Percentiles rank a stretch among this genome's conserved stretches.
Evolutionary conservation across 2,888 invertebrate species (phyloP).

Genomic region (Hypomecis atomaria): DNA sequence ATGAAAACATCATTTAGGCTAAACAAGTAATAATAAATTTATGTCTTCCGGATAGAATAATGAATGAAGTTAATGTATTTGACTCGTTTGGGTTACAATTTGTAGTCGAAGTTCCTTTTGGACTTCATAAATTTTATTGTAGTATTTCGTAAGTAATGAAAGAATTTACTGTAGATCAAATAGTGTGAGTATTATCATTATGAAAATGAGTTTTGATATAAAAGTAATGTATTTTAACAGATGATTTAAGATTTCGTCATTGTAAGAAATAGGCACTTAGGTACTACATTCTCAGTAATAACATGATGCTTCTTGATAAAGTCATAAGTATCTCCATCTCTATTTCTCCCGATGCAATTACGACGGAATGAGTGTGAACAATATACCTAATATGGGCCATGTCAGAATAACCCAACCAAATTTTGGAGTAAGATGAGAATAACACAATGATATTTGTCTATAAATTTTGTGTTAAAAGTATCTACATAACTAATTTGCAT

Average conservation of each 20-base stretch:
- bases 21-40: constrained; percentile 73
- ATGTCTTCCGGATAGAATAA: constrained; percentile 80
- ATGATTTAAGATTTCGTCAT: neutral
- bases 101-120: constrained; percentile 69
- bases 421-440: too few relatives aligned
- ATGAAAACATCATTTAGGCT: constrained; percentile 53
- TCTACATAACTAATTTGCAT: neutral
- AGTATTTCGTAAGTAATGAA: constrained; percentile 68
- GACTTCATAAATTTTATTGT: constrained; percentile 60
- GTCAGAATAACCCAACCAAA: too few relatives aligned
- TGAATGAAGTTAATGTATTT: constrained; percentile 68
- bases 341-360: too few relatives aligned
- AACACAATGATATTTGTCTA: neutral
- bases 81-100: constrained; percentile 64
- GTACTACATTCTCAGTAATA: too few relatives aligned
- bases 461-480: neutral
- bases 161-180: constrained; percentile 76
- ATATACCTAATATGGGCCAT: too few relatives aligned
- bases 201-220: constrained; percentile 57
- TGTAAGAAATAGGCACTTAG: too few relatives aligned
- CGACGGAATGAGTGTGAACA: too few relatives aligned
- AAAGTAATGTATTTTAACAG: constrained; percentile 53
- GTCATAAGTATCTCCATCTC: too few relatives aligned
- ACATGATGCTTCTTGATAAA: too few relatives aligned
- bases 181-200: constrained; percentile 47